Percentiles rank a stretch among this genome's conserved stretches.
These are phyloP conservation scores for Hippasteria phrygiana DNA, from an alignment of 53 echinoderm and acorn worm species.

Conservation along the genomic window DNA sequence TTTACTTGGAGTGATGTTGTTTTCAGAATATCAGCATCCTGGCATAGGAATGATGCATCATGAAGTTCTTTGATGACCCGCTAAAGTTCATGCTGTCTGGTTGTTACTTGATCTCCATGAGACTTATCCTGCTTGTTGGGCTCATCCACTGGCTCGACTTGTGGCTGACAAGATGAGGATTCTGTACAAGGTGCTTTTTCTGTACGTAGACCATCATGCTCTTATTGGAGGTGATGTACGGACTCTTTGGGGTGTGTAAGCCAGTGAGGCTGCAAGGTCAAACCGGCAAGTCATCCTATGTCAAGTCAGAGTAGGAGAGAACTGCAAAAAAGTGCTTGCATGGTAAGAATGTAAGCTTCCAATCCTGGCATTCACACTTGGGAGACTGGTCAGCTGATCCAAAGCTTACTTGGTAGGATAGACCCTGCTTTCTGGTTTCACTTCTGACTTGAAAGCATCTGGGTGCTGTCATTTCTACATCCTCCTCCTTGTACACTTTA, in stretches of 20 bases:
- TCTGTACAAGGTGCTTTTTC: too few species aligned
- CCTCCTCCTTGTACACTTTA: background rate
- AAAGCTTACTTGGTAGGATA: too few species aligned
- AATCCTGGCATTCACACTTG: conserved; percentile 8
- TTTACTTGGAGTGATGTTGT: background rate
- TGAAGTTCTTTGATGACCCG: background rate
- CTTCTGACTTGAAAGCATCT: background rate
- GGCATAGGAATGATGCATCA: background rate
- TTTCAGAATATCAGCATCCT: background rate
- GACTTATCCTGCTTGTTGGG: background rate
- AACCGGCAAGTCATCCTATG: background rate
- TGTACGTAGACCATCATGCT: background rate
- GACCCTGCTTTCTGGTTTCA: background rate
- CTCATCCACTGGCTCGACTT: background rate
- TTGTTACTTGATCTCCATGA: background rate
- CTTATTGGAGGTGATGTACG: background rate
- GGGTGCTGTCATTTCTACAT: background rate
- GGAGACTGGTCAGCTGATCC: background rate
- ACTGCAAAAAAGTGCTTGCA: background rate
- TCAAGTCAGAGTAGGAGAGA: background rate
- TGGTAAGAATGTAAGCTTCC: background rate
- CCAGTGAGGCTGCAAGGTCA: too few species aligned
- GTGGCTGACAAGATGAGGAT: background rate
- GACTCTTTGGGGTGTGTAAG: background rate
- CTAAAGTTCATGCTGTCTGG: background rate